A percentile compares a stretch with the other conserved stretches of the same genome.
Conservation (phyloP, 2,797 vertebrate species). For the Distichodus sexfasciatus region DNA sequence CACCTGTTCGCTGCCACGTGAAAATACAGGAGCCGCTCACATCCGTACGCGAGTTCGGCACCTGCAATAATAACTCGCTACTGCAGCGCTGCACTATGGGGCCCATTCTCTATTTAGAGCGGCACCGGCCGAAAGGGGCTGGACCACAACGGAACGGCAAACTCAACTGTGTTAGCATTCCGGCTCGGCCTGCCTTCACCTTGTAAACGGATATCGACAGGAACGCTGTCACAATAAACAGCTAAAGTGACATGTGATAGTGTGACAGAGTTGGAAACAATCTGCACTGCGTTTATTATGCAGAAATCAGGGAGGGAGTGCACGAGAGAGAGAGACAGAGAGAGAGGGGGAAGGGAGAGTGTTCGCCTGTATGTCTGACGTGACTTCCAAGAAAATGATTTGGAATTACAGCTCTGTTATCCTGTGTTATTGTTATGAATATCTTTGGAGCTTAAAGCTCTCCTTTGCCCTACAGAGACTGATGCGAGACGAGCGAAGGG, state of each 20-base stretch:
- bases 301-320: background rate
- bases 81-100: background rate
- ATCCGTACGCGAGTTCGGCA: slow-evolving; percentile 57
- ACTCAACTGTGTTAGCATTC: background rate
- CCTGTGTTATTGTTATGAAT: slow-evolving; percentile 50
- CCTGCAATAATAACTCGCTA: slow-evolving; percentile 68
- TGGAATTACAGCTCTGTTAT: slow-evolving; percentile 47
- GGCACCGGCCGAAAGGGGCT: no score
- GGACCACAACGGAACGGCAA: background rate
- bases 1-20: slow-evolving; percentile 9
- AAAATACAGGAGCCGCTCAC: slow-evolving; percentile 46
- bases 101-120: slow-evolving; percentile 25
- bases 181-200: background rate
- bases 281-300: background rate
- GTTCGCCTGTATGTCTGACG: slow-evolving; percentile 13
- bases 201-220: slow-evolving; percentile 18
- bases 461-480: slow-evolving; percentile 17
- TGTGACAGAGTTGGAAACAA: background rate
- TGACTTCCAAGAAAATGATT: slow-evolving; percentile 48
- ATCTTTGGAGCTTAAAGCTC: slow-evolving; percentile 35
- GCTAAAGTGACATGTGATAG: slow-evolving; percentile 11
- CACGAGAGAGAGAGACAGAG: no score
- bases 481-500: background rate
- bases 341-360: slow-evolving; percentile 25
- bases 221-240: slow-evolving; percentile 29